Conservation (phyloP, 2,113 vertebrate species). For the Acanthochromis polyacanthus region DNA sequence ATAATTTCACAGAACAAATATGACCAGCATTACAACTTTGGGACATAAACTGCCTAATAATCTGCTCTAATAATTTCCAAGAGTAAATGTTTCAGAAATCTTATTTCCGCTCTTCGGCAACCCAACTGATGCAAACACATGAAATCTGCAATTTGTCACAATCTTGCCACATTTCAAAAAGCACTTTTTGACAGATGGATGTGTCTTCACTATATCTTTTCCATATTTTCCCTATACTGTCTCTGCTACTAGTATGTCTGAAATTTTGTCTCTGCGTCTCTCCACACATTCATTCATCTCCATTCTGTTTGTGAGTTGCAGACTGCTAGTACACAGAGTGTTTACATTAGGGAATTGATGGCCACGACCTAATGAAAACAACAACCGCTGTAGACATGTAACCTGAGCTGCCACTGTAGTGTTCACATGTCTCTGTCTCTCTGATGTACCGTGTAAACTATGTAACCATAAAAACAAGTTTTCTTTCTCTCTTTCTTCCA, state of each 20-base stretch:
- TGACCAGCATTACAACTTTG: not conserved
- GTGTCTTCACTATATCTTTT: not conserved
- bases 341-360: conserved; percentile 49
- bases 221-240: not conserved
- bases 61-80: conserved; percentile 1
- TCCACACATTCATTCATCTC: conserved; percentile 15
- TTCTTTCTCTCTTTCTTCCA: not conserved
- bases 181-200: not conserved
- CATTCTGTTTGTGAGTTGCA: not conserved
- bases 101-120: not conserved
- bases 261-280: not conserved
- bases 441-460: conserved; percentile 5
- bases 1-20: too few relatives aligned
- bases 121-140: conserved; percentile 24
- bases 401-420: not conserved
- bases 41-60: not conserved
- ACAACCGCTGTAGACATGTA: conserved; percentile 30
- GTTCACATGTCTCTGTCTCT: conserved; percentile 21
- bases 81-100: conserved; percentile 1
- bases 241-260: not conserved
- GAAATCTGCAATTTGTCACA: conserved; percentile 2
- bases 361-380: conserved; percentile 41
- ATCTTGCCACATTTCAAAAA: not conserved
- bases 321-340: not conserved
- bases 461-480: too few relatives aligned